phyloP scores from a whole-genome alignment of 2,113 vertebrate species.

The Pycnonotus jocosus region DNA sequence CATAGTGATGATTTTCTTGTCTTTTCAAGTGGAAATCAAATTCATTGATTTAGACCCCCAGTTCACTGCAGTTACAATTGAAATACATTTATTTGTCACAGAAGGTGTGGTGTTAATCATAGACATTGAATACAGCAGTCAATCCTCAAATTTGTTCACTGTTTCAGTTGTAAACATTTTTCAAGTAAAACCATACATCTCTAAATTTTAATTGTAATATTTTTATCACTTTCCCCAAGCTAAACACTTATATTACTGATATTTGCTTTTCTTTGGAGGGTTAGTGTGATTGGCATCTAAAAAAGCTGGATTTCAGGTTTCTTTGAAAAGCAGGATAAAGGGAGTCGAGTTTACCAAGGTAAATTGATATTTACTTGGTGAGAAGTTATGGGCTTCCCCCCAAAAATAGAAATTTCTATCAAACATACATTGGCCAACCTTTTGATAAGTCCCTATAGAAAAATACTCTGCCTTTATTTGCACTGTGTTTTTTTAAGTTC shows the following conservation, averaged over 20 bases:
- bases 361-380: background rate
- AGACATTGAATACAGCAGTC: background rate
- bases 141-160: background rate
- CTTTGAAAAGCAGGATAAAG: background rate
- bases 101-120: background rate
- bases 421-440: background rate
- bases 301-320: background rate
- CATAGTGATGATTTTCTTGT: background rate
- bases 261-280: background rate
- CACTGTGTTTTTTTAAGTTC: background rate
- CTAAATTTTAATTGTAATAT: background rate
- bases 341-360: background rate
- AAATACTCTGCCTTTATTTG: background rate
- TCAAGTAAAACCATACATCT: background rate
- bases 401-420: background rate
- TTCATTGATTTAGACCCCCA: background rate
- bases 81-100: background rate
- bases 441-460: background rate
- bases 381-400: background rate
- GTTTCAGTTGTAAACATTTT: background rate
- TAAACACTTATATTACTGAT: background rate
- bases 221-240: background rate
- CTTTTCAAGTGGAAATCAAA: background rate
- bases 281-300: background rate
- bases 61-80: background rate